Conservation (phyloP, 2,888 invertebrate genomes). For the Neoscelio sp. region DNA sequence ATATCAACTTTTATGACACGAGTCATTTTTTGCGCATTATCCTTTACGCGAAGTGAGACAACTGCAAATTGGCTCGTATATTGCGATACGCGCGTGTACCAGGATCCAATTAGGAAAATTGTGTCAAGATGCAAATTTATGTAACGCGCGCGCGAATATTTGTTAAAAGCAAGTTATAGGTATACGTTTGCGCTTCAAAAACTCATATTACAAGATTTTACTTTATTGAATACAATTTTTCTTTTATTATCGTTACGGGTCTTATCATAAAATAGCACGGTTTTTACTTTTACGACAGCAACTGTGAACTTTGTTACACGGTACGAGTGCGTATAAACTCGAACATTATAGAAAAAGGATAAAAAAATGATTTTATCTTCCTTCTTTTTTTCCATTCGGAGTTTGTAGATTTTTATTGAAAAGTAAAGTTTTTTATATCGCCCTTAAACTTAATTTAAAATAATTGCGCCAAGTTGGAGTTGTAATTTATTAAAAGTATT, state of each 20-base stretch:
- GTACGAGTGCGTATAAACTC: constrained; percentile 37
- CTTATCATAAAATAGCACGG: constrained; percentile 46
- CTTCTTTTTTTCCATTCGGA: not conserved
- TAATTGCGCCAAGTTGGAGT: constrained; percentile 38
- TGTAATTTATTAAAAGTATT: constrained; percentile 51
- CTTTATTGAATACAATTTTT: constrained; percentile 58
- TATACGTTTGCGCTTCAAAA: constrained; percentile 29
- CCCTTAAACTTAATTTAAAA: constrained; percentile 47
- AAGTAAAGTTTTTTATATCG: constrained; percentile 35
- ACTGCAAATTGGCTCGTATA: constrained; percentile 65
- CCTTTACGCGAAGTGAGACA: constrained; percentile 52
- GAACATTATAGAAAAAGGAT: constrained; percentile 52
- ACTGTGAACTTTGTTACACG: constrained; percentile 51
- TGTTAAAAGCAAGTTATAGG: constrained; percentile 58
- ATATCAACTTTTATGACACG: constrained; percentile 59
- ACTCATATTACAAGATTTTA: constrained; percentile 51
- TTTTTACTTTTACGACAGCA: constrained; percentile 56
- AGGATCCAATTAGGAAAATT: constrained; percentile 67
- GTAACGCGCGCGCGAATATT: constrained; percentile 57
- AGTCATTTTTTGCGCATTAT: constrained; percentile 51
- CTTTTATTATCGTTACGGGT: constrained; percentile 54
- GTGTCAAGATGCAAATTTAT: constrained; percentile 66
- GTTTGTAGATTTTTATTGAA: constrained; percentile 41
- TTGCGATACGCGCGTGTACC: constrained; percentile 54
- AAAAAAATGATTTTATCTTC: constrained; percentile 33